Conservation (phyloP, 2,113 vertebrate genomes). For the Chelonoidis abingdonii region DNA sequence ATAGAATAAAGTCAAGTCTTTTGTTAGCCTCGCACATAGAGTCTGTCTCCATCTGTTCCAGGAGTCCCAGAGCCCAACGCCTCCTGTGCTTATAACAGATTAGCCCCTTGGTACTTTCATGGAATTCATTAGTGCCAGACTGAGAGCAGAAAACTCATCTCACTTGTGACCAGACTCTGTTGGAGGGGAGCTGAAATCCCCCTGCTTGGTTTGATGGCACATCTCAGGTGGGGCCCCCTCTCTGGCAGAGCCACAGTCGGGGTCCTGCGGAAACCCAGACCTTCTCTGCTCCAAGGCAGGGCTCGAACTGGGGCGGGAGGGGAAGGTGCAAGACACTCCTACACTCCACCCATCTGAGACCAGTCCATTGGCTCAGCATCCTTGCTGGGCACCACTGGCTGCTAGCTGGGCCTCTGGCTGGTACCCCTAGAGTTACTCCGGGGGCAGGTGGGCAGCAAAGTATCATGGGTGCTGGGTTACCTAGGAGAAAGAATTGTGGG, state of each 20-base stretch:
- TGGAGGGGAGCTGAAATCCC: not conserved
- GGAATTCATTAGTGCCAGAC: not conserved
- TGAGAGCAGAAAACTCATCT: not conserved
- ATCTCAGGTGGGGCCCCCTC: no score
- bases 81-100: not conserved
- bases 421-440: not conserved
- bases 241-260: no score
- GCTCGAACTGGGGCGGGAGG: rapidly evolving
- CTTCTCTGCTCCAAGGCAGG: rapidly evolving
- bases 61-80: not conserved
- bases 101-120: not conserved
- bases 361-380: not conserved
- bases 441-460: not conserved
- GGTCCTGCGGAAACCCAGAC: no score
- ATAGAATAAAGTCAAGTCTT: not conserved
- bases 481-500: not conserved
- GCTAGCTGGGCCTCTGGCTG: not conserved
- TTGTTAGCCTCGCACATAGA: not conserved
- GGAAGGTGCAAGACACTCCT: no score
- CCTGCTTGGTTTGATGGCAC: not conserved
- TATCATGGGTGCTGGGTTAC: not conserved
- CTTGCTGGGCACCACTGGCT: no score
- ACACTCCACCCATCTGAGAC: not conserved
- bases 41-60: not conserved
- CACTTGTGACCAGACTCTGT: not conserved